A percentile compares a stretch with the other conserved stretches of the same genome.
Conservation (phyloP, 2,113 vertebrate genomes). For the Nycticebus coucang region DNA sequence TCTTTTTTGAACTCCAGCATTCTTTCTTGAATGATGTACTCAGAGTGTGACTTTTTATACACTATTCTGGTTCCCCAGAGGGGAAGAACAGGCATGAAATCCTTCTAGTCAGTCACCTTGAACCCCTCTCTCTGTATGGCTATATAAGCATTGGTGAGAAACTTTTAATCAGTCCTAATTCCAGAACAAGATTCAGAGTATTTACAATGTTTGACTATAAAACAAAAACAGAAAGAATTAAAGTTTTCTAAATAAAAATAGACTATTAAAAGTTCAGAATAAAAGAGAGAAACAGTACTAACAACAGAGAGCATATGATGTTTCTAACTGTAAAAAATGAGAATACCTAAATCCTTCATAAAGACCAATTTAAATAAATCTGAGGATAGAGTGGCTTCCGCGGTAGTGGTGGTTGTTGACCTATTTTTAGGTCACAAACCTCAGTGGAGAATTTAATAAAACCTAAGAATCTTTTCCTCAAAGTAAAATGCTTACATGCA, state of each 20-base stretch:
- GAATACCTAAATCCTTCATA: background rate
- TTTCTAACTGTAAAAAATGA: conserved; percentile 31
- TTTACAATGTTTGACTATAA: background rate
- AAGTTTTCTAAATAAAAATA: background rate
- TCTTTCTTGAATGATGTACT: too few species aligned
- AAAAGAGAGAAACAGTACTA: background rate
- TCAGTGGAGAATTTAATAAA: conserved; percentile 12
- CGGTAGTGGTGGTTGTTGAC: background rate
- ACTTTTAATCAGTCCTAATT: background rate
- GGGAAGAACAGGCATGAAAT: too few species aligned
- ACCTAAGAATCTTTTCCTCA: background rate
- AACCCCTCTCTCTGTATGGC: background rate
- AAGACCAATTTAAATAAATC: conserved; percentile 56
- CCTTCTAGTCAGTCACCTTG: too few species aligned
- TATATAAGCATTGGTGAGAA: background rate
- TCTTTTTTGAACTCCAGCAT: too few species aligned
- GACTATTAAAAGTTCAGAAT: background rate
- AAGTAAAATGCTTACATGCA: conserved; percentile 43
- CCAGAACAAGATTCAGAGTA: background rate
- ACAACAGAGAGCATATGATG: background rate
- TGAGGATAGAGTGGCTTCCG: background rate
- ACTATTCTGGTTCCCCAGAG: too few species aligned
- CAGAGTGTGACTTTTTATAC: too few species aligned
- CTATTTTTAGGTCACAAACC: conserved; percentile 39
- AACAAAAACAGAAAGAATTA: background rate